Conservation (phyloP, 2,113 vertebrate species). For the Mohoua ochrocephala region DNA sequence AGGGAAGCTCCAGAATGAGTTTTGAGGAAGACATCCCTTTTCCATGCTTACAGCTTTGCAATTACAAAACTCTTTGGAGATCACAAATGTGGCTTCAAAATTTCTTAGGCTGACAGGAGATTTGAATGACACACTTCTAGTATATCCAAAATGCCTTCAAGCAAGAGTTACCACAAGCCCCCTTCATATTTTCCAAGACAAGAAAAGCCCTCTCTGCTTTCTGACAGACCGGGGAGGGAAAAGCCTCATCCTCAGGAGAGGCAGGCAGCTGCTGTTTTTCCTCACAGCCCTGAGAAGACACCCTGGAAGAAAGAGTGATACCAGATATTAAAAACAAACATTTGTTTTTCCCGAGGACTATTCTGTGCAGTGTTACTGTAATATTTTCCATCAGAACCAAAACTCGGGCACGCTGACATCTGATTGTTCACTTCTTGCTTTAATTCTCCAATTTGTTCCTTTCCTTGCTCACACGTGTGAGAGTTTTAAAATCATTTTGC, state of each 20-base stretch:
- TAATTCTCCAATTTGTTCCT: background rate
- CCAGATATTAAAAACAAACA: background rate
- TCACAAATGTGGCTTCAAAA: background rate
- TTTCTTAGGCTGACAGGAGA: background rate
- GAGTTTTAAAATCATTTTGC: background rate
- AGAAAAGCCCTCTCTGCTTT: background rate
- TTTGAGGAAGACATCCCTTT: background rate
- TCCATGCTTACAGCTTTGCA: background rate
- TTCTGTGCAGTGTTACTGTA: background rate
- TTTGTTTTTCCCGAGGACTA: background rate
- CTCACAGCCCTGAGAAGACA: background rate
- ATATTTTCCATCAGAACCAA: background rate
- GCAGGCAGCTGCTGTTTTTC: background rate
- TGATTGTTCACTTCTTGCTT: background rate
- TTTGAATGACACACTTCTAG: background rate
- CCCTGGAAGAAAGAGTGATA: background rate
- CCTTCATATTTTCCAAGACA: background rate
- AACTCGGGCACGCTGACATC: background rate
- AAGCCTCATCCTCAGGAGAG: background rate
- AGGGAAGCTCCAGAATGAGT: background rate
- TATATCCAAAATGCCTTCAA: background rate
- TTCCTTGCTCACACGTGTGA: background rate
- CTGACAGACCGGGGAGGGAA: background rate
- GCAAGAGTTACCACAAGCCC: background rate
- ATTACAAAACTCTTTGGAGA: background rate